Conservation (phyloP, 1,140 invertebrate genomes). For the Euglossa dilemma region DNA sequence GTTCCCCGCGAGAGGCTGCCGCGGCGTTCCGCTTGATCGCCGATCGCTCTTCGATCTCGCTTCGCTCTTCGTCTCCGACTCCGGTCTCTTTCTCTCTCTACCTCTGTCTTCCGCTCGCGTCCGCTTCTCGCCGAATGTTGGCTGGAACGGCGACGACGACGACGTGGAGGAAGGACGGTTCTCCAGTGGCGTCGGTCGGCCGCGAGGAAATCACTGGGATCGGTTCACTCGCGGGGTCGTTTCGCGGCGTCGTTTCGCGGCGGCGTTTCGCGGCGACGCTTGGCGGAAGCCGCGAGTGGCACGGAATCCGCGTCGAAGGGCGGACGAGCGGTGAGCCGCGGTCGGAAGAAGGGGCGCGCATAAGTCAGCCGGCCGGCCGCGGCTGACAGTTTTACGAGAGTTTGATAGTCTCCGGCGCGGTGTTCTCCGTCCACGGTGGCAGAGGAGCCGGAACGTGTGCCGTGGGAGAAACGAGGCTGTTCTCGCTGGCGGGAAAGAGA, state of each 20-base stretch:
- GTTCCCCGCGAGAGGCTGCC: conserved; percentile 26
- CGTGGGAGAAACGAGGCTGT: conserved; percentile 61
- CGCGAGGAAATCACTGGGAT: neutral
- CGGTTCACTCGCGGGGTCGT: conserved; percentile 19
- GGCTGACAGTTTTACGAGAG: conserved; percentile 83
- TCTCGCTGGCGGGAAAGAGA: conserved; percentile 5
- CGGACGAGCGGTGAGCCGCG: neutral
- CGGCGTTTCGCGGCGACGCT: conserved; percentile 8
- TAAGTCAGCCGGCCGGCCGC: conserved; percentile 80
- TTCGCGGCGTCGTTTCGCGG: conserved; percentile 13
- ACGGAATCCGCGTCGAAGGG: conserved; percentile 11
- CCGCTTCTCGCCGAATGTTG: too few relatives aligned
- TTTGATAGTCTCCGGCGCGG: conserved; percentile 80
- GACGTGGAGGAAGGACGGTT: too few relatives aligned
- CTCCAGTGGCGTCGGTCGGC: too few relatives aligned
- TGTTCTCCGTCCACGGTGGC: conserved; percentile 55
- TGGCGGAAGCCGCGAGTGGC: neutral
- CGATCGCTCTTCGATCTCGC: conserved; percentile 26
- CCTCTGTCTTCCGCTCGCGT: too few relatives aligned
- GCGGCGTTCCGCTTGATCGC: conserved; percentile 31
- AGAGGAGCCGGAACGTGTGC: conserved; percentile 58
- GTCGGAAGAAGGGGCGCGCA: conserved; percentile 72
- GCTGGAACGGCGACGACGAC: too few relatives aligned
- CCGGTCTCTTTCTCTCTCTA: too few relatives aligned
- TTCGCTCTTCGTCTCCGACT: neutral